A percentile compares a stretch with the other conserved stretches of the same genome.
phyloP scores from a whole-genome alignment of 2,797 vertebrate species.

The Rhodeus uyekii region DNA sequence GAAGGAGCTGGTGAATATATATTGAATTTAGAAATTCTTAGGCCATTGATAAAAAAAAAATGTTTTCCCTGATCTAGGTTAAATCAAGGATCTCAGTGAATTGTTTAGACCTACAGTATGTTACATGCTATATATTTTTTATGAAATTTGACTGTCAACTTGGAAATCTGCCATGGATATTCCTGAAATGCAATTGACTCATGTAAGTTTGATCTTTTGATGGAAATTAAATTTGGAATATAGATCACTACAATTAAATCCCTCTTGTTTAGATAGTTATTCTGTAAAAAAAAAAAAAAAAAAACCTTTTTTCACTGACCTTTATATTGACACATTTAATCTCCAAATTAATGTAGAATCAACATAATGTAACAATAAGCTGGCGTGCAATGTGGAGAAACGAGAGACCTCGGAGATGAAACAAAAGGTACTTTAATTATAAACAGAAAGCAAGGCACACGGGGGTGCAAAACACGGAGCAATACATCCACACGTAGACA shows the following conservation, averaged over 20 bases:
- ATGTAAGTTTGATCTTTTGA: not conserved
- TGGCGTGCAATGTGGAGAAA: too few relatives aligned
- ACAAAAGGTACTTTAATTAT: too few relatives aligned
- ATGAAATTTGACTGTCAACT: too few relatives aligned
- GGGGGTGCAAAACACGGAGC: too few relatives aligned
- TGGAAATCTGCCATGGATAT: not conserved
- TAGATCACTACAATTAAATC: not conserved
- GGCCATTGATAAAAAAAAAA: not conserved
- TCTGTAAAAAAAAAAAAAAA: too few relatives aligned
- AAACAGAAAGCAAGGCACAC: too few relatives aligned
- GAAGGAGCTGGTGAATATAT: conserved; percentile 62
- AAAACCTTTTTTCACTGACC: not conserved
- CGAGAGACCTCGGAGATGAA: too few relatives aligned
- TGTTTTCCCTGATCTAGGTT: not conserved
- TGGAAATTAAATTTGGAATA: not conserved
- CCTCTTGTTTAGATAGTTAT: not conserved
- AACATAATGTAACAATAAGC: too few relatives aligned
- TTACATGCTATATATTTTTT: too few relatives aligned
- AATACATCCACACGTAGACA: too few relatives aligned
- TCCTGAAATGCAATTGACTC: not conserved
- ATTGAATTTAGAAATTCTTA: conserved; percentile 45
- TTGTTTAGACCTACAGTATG: too few relatives aligned
- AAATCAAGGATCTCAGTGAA: not conserved
- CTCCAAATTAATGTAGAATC: not conserved
- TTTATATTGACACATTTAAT: not conserved